These are phyloP conservation scores for Calephelis nemesis DNA, from an alignment of 1,140 invertebrate genomes.

Conservation along the genomic window DNA sequence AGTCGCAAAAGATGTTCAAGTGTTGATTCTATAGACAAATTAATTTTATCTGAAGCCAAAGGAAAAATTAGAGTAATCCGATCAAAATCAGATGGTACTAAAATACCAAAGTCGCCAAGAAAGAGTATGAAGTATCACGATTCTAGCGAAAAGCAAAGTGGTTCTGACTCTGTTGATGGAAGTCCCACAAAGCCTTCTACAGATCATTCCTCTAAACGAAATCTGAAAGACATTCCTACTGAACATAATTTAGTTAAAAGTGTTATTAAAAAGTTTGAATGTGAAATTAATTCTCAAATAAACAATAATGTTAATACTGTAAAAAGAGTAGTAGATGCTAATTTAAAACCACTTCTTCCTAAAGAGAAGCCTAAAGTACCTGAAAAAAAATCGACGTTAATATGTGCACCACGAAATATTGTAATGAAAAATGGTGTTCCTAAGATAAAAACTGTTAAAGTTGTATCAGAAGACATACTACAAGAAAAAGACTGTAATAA, in stretches of 20 bases:
- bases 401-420: constrained; percentile 68
- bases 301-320: constrained; percentile 36
- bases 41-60: constrained; percentile 51
- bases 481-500: constrained; percentile 34
- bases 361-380: constrained; percentile 77
- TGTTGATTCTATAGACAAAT: constrained; percentile 71
- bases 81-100: constrained; percentile 73
- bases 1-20: constrained; percentile 71
- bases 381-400: constrained; percentile 74
- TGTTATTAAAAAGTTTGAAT: constrained; percentile 71
- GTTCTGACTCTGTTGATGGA: constrained; percentile 70
- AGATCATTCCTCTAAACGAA: constrained; percentile 35
- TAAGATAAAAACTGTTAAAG: constrained; percentile 72
- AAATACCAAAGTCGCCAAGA: constrained; percentile 64
- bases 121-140: constrained; percentile 61
- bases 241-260: constrained; percentile 62
- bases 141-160: constrained; percentile 60
- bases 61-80: constrained; percentile 63
- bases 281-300: constrained; percentile 64
- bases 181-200: constrained; percentile 44
- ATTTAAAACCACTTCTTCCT: constrained; percentile 39
- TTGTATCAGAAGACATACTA: constrained; percentile 34
- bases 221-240: constrained; percentile 28
- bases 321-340: constrained; percentile 45
- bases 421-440: constrained; percentile 73